These are phyloP conservation scores for Lophotriccus pileatus DNA, from an alignment of 2,797 vertebrate genomes.

Conservation along the genomic window DNA sequence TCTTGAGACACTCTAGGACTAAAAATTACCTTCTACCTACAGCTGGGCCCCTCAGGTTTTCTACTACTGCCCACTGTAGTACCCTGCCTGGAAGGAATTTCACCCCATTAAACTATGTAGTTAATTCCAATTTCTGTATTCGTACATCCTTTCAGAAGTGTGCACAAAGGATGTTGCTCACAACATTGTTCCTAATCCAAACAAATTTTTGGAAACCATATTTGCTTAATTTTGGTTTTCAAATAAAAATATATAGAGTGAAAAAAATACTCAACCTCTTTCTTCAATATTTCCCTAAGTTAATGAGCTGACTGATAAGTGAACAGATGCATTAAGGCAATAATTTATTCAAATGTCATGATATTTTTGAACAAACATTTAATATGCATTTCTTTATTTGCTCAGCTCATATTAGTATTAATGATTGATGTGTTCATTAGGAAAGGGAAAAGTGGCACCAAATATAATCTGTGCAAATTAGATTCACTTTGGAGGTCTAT, in stretches of 20 bases:
- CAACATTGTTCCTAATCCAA: background rate
- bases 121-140: background rate
- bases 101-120: background rate
- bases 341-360: conserved; percentile 61
- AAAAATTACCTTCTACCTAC: conserved; percentile 16
- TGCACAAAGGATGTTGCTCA: background rate
- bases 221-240: conserved; percentile 37
- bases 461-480: conserved; percentile 51
- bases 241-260: conserved; percentile 40
- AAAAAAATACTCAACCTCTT: conserved; percentile 37
- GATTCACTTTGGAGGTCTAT: conserved; percentile 21
- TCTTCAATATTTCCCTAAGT: conserved; percentile 55
- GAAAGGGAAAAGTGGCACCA: conserved; percentile 37
- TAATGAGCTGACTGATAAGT: conserved; percentile 58
- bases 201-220: conserved; percentile 33
- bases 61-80: background rate
- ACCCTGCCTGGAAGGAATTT: background rate
- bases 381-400: conserved; percentile 53
- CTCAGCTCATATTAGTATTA: conserved; percentile 40
- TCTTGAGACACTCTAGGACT: background rate
- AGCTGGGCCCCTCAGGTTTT: background rate
- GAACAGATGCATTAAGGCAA: conserved; percentile 64
- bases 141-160: conserved; percentile 17
- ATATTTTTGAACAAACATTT: conserved; percentile 64
- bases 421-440: conserved; percentile 58